Evolutionary conservation across 2,113 vertebrate genomes (phyloP), one percentile per base, ranked within the genome.

Genomic region (Podarcis raffonei): DNA sequence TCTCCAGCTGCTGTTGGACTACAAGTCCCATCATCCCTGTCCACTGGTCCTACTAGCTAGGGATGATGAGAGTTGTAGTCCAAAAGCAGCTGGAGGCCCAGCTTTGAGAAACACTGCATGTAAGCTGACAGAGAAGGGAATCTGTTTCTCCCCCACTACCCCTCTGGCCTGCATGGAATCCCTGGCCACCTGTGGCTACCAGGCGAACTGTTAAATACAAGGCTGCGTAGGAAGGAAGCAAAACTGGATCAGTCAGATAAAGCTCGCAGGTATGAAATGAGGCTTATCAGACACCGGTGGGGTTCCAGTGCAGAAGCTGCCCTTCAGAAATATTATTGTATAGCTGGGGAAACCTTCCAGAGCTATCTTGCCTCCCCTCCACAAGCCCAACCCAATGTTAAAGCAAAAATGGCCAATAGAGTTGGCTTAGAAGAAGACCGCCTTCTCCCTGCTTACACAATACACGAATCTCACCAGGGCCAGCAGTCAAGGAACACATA

Each of bases 401-500:
- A 74, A 81, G 37, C 16, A n/a, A n/a, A 75, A 22, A 15, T 1
- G 7, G 79, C 62, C 16, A 39, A 66, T 87, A 13, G 4, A 91
- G 81, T 87, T 90, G 35, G 62, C 0, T 1, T 86, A 25, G 32
- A 8, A 90, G 77, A 69, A 72, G 3, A 6, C 16, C 83, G 39
- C 83, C 80, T 80, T 80, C 62, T 37, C 39, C 74, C 62, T 88
- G 80, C 87, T 4, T 0, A 0, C 0, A 78, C 80, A 84, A 82
- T 9, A n/a, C 77, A 82, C 90, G 85, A 75, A 42, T 89, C 87
- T 86, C 0, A 3, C n/a, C 30, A 87, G 59, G 20, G 53, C 59
- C 37, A 91, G 75, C 59, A 90, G 89, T 35, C 84, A 71, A 94
- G 71, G 92, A 75, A 57, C 35, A 82, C 94, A 37, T 93, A 93